Percentiles rank a stretch among this genome's conserved stretches.
Evolutionary conservation across 2,888 invertebrate species (phyloP).

Genomic region (Macroteleia sp.): DNA sequence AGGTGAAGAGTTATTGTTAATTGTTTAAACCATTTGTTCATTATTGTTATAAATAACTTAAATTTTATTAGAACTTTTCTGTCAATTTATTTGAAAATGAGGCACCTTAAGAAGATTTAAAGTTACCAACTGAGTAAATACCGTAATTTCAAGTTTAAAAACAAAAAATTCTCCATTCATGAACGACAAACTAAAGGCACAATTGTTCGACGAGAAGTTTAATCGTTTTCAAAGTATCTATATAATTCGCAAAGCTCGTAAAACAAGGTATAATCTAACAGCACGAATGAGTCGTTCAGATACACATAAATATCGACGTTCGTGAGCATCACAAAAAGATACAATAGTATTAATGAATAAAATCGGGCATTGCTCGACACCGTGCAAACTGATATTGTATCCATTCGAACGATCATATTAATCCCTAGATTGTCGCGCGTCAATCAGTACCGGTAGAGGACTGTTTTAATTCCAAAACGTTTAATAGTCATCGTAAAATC

Average conservation of each 20-base stretch:
- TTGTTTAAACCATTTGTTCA: too few species aligned
- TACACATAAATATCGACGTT: conserved; percentile 34
- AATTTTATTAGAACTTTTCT: too few species aligned
- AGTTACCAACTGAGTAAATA: too few species aligned
- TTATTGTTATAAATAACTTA: too few species aligned
- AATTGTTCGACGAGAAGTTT: too few species aligned
- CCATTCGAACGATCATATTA: conserved; percentile 38
- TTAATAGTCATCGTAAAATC: conserved; percentile 46
- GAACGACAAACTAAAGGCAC: conserved; percentile 27
- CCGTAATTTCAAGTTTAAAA: too few species aligned
- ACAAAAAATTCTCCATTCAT: conserved; percentile 26
- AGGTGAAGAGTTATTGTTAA: too few species aligned
- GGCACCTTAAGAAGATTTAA: too few species aligned
- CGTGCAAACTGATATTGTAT: conserved; percentile 33
- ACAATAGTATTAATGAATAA: conserved; percentile 49
- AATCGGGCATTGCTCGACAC: conserved; percentile 22
- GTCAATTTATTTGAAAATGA: too few species aligned
- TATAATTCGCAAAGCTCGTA: conserved; percentile 45
- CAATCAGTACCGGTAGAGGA: conserved; percentile 19
- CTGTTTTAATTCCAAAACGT: conserved; percentile 42
- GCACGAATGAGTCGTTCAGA: conserved; percentile 27
- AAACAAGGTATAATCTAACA: conserved; percentile 45
- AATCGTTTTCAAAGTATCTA: conserved; percentile 47
- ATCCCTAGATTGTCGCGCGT: conserved; percentile 37
- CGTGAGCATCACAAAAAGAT: conserved; percentile 22